These are phyloP conservation scores for Alloscopus bannaensis DNA, from an alignment of 2,888 invertebrate genomes.

Conservation along the genomic window DNA sequence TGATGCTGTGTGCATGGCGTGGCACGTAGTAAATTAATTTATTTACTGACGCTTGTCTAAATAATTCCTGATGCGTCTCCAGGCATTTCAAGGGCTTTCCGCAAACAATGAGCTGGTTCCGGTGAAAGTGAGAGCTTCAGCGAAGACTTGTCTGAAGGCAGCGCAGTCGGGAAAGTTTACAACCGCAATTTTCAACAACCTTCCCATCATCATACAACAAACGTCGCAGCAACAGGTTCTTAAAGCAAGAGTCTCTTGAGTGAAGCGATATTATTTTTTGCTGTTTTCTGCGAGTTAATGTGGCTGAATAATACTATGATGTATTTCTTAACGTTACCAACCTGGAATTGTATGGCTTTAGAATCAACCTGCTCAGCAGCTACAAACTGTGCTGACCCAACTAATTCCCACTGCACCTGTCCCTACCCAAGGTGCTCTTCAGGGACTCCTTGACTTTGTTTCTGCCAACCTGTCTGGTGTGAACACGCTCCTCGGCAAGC, in stretches of 20 bases:
- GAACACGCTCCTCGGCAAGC: slow-evolving; percentile 58
- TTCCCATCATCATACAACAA: slow-evolving; percentile 59
- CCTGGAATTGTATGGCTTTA: too few species aligned
- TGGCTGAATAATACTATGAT: too few species aligned
- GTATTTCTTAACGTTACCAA: too few species aligned
- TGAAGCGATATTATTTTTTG: slow-evolving; percentile 2
- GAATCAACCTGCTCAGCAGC: slow-evolving; percentile 69
- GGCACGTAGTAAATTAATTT: too few species aligned
- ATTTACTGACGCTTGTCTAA: too few species aligned
- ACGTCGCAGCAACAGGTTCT: slow-evolving; percentile 56
- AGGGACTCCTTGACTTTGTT: slow-evolving; percentile 66
- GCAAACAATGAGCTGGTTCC: slow-evolving; percentile 50
- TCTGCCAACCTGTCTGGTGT: slow-evolving; percentile 63
- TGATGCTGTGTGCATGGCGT: too few species aligned
- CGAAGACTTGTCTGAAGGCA: slow-evolving; percentile 53
- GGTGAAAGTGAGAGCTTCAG: slow-evolving; percentile 43
- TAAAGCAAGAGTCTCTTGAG: not conserved
- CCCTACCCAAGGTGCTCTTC: slow-evolving; percentile 51
- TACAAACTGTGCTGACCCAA: slow-evolving; percentile 58
- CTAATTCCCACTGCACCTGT: slow-evolving; percentile 62
- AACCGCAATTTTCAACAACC: slow-evolving; percentile 47
- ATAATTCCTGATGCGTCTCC: too few species aligned
- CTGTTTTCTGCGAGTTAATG: too few species aligned
- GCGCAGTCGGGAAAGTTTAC: slow-evolving; percentile 60
- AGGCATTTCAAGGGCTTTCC: slow-evolving; percentile 62